Conservation (phyloP, 2,797 vertebrate genomes). For the Parotocinclus haroldoi region DNA sequence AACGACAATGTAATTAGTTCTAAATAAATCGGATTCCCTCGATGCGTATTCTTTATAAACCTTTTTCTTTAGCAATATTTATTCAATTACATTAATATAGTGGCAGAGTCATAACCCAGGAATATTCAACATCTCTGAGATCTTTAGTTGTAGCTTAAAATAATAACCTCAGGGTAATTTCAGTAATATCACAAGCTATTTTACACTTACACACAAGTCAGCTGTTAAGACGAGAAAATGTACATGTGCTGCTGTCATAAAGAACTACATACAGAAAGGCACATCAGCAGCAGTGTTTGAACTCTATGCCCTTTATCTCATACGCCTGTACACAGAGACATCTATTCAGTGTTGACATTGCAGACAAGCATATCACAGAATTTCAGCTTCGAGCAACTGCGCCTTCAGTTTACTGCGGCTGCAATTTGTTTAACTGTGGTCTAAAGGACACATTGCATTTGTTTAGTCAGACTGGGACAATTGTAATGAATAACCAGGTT, state of each 20-base stretch:
- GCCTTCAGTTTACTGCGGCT: conserved; percentile 28
- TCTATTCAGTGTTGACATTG: conserved; percentile 12
- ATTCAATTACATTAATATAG: too few relatives aligned
- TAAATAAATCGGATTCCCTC: too few relatives aligned
- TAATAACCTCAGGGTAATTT: neutral
- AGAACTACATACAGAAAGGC: neutral
- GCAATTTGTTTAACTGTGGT: conserved; percentile 49
- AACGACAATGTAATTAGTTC: too few relatives aligned
- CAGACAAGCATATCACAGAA: conserved; percentile 17
- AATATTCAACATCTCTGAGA: too few relatives aligned
- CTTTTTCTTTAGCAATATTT: too few relatives aligned
- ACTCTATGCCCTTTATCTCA: conserved; percentile 4
- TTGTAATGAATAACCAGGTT: conserved; percentile 51
- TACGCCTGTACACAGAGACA: conserved; percentile 22
- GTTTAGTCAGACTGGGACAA: conserved; percentile 46
- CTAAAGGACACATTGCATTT: conserved; percentile 54
- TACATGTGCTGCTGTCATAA: neutral
- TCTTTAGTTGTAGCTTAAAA: too few relatives aligned
- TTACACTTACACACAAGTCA: neutral
- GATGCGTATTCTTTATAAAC: too few relatives aligned
- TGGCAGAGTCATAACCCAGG: too few relatives aligned
- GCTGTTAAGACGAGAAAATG: neutral
- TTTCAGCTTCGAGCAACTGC: conserved; percentile 38
- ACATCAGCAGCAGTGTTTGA: neutral
- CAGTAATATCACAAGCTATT: conserved; percentile 1